Evolutionary conservation across 2,888 invertebrate species (phyloP).

Genomic region (Oligia latruncula): DNA sequence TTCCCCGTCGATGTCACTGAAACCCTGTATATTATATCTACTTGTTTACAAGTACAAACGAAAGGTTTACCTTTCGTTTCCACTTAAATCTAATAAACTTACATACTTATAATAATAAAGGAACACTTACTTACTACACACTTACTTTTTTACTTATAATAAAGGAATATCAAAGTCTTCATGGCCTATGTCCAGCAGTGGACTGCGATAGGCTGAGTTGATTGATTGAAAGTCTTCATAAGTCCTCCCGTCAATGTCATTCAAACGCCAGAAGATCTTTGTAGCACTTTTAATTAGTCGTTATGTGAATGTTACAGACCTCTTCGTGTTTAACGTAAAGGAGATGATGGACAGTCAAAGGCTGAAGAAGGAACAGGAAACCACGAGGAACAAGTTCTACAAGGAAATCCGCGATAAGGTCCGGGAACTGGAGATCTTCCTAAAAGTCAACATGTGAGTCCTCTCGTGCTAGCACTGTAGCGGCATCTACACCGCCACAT

Average conservation of each 20-base stretch:
- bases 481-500: not conserved
- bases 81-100: too few relatives aligned
- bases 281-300: not conserved
- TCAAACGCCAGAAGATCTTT: not conserved
- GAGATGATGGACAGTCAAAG: constrained; percentile 80
- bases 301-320: constrained; percentile 76
- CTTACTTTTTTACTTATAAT: too few relatives aligned
- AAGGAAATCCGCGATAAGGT: constrained; percentile 82
- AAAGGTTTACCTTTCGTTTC: too few relatives aligned
- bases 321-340: constrained; percentile 84
- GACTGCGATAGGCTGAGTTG: too few relatives aligned
- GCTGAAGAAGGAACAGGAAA: constrained; percentile 85
- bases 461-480: not conserved
- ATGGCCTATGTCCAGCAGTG: too few relatives aligned
- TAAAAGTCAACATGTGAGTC: constrained; percentile 84
- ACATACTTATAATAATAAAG: too few relatives aligned
- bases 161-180: too few relatives aligned
- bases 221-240: too few relatives aligned
- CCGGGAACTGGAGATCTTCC: constrained; percentile 81
- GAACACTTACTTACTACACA: too few relatives aligned
- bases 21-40: too few relatives aligned
- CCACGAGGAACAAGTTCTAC: constrained; percentile 81
- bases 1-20: too few relatives aligned
- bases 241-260: not conserved
- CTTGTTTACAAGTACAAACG: too few relatives aligned